Base-by-base conservation (phyloP, 2,797 vertebrate species). In the Cygnus olor region DNA sequence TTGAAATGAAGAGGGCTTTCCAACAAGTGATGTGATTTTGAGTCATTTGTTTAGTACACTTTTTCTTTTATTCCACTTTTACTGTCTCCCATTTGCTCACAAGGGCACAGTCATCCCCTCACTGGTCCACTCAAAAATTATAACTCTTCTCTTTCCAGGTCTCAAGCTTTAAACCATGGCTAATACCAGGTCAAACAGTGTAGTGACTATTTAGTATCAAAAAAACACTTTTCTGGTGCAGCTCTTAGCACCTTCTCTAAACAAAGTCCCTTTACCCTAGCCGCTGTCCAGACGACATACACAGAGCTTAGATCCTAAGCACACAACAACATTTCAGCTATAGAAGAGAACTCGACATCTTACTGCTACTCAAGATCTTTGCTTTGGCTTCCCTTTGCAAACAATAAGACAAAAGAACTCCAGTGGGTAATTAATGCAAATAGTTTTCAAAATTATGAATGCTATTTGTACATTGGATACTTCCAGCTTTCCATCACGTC, bases 11-110 rank as follows among this genome's bases (percentile, higher is more conserved):
- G 78, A 77, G 20, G 34, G 8, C 16, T 90, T 94, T 97, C 95
- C 94, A 96, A 65, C 4, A 32, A 94, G 57, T 96, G 93, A 97
- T 93, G 91, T 91, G 78, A 96, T 96, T 93, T 71, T 96, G 84
- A 97, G 84, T 97, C 86, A 96, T 32, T 94, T 80, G 60, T 94
- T 96, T 88, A 80, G 80, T 61, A 73, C 53, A 57, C 85, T 64
- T 94, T 90, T 89, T 76, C 32, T 89, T 94, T 91, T 90, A 57
- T 87, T 93, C 64, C 44, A 32, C 80, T 91, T 93, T 95, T 84
- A 89, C 34, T 34, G 7, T 58, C 66, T 81, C 20, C 57, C 22
- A 30, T 86, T 93, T 2, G 2, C 44, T 69, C 69, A 84, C 9
- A 14, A n/a, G 42, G 9, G 20, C 28, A 72, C 38, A 78, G 49